A percentile compares a stretch with the other conserved stretches of the same genome.
Conservation (phyloP, 1,140 invertebrate genomes). For the Drosophila parvula region DNA sequence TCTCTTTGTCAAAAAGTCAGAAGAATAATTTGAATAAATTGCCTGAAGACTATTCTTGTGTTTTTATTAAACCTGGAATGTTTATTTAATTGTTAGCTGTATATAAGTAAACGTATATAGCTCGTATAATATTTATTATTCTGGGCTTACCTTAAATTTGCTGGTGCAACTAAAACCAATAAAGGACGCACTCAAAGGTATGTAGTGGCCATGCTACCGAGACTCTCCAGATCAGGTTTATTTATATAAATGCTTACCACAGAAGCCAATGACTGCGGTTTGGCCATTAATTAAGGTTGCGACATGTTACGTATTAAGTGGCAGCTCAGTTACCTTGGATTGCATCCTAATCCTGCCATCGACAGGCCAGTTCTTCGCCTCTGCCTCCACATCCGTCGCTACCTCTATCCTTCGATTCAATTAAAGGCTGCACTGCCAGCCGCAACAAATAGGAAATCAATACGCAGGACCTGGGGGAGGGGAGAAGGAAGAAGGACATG, state of each 20-base stretch:
- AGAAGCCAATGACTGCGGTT: background rate
- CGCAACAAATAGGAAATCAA: conserved; percentile 38
- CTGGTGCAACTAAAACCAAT: no score
- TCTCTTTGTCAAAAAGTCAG: background rate
- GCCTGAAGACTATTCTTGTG: no score
- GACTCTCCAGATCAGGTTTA: background rate
- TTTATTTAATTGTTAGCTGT: no score
- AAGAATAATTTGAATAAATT: background rate
- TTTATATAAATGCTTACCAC: background rate
- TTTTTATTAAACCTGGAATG: background rate
- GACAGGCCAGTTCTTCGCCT: conserved; percentile 1
- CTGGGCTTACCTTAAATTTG: fast-evolving
- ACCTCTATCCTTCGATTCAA: conserved; percentile 25
- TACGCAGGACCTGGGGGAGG: conserved; percentile 1
- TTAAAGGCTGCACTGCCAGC: conserved; percentile 27
- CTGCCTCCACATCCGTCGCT: no score
- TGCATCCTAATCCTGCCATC: conserved; percentile 21
- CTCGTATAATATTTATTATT: no score
- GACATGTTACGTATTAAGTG: conserved; percentile 17
- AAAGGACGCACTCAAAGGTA: background rate
- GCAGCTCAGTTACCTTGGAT: conserved; percentile 12
- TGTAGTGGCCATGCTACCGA: background rate
- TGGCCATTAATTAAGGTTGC: conserved; percentile 8
- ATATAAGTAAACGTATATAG: no score
- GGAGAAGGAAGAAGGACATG: background rate